Conservation (phyloP, 1,140 invertebrate genomes). For the Zeugodacus cucurbitae region DNA sequence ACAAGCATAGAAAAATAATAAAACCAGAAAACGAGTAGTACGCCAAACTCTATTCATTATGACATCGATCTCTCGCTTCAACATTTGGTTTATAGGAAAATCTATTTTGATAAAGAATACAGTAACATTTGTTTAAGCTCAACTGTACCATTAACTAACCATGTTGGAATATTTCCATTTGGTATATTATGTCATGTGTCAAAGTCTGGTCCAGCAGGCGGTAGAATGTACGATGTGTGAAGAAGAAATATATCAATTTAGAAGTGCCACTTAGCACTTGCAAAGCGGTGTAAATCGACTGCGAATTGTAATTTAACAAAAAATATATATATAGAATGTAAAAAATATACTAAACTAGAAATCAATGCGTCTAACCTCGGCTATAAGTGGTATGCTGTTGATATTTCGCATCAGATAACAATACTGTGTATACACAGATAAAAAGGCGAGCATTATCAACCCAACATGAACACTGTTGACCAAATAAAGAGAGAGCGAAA, state of each 20-base stretch:
- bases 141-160: slow-evolving; percentile 39
- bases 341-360: background rate
- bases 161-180: slow-evolving; percentile 53
- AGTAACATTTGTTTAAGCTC: no score
- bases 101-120: slow-evolving; percentile 42
- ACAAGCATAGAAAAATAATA: slow-evolving; percentile 52
- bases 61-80: slow-evolving; percentile 47
- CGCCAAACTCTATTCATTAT: slow-evolving; percentile 53
- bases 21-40: slow-evolving; percentile 52
- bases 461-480: slow-evolving; percentile 45
- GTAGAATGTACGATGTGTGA: slow-evolving; percentile 50
- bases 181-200: slow-evolving; percentile 51
- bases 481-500: background rate
- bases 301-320: slow-evolving; percentile 15
- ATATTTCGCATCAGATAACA: slow-evolving; percentile 49
- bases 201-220: slow-evolving; percentile 48
- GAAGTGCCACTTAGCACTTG: slow-evolving; percentile 51
- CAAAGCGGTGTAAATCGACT: slow-evolving; percentile 53
- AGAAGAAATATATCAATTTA: slow-evolving; percentile 56
- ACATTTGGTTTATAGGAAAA: slow-evolving; percentile 44
- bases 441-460: slow-evolving; percentile 47
- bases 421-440: slow-evolving; percentile 57
- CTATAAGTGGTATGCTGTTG: slow-evolving; percentile 50
- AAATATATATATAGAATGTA: background rate
- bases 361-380: slow-evolving; percentile 44